A percentile compares a stretch with the other conserved stretches of the same genome.
Evolutionary conservation across 2,113 vertebrate species (phyloP).

Genomic region (Oplegnathus fasciatus): DNA sequence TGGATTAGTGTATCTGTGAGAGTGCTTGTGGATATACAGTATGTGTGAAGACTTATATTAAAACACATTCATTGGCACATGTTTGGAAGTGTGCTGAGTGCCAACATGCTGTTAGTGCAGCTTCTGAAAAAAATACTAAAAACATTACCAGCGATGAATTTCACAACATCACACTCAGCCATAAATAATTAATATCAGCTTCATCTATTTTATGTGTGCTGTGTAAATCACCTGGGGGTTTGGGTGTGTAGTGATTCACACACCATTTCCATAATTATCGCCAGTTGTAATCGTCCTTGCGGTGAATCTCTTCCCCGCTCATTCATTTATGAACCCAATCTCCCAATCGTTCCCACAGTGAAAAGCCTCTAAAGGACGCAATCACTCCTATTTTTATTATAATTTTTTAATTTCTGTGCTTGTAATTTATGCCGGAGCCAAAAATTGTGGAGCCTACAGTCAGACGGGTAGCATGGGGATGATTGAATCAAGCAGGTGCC

Average conservation of each 20-base stretch:
- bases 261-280: slow-evolving; percentile 70
- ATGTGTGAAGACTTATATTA: not conserved
- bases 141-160: slow-evolving; percentile 30
- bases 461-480: slow-evolving; percentile 14
- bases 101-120: not conserved
- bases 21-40: not conserved
- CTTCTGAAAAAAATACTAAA: not conserved
- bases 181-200: slow-evolving; percentile 63
- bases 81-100: not conserved
- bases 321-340: slow-evolving; percentile 46
- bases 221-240: slow-evolving; percentile 38
- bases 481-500: slow-evolving; percentile 67
- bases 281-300: slow-evolving; percentile 44
- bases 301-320: slow-evolving; percentile 49
- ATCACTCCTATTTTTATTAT: slow-evolving; percentile 53
- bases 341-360: slow-evolving; percentile 38
- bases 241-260: slow-evolving; percentile 41
- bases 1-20: not conserved
- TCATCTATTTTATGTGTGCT: slow-evolving; percentile 41
- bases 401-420: slow-evolving; percentile 44
- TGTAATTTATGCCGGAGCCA: slow-evolving; percentile 37
- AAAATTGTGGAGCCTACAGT: slow-evolving; percentile 31
- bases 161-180: slow-evolving; percentile 39
- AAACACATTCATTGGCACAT: not conserved
- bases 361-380: slow-evolving; percentile 49